Percentiles rank a stretch among this genome's conserved stretches.
Evolutionary conservation across 2,797 vertebrate species (phyloP).

Genomic region (Australoheros facetus): DNA sequence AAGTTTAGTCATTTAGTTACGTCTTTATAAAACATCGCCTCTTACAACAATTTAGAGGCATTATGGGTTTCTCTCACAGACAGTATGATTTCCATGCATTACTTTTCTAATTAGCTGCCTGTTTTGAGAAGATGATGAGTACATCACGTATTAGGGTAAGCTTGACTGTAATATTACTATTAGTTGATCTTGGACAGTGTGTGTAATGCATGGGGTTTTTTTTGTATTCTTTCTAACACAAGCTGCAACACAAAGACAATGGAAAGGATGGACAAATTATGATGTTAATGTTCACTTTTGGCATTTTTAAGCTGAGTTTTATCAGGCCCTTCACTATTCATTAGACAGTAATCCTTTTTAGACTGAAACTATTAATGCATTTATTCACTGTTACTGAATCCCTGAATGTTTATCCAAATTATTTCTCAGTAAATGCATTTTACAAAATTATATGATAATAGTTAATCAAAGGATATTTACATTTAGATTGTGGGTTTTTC

Average conservation of each 20-base stretch:
- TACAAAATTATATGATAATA: background rate
- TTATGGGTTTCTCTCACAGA: background rate
- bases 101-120: background rate
- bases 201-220: background rate
- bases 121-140: conserved; percentile 1
- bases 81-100: too few relatives aligned
- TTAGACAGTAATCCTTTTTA: background rate
- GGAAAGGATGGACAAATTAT: background rate
- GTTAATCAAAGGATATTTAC: background rate
- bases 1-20: background rate
- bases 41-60: background rate
- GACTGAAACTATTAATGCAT: background rate
- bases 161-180: background rate
- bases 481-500: background rate
- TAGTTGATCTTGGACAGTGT: background rate
- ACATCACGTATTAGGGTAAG: conserved; percentile 26
- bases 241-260: background rate
- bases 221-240: background rate
- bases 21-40: background rate
- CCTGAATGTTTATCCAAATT: background rate
- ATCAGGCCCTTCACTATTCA: background rate
- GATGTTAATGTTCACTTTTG: background rate
- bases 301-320: background rate
- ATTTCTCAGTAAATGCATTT: background rate
- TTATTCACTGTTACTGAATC: background rate